These are phyloP conservation scores for Hydrozoanthus tunicans DNA, from an alignment of 64 coral and sea anemone species.

Conservation along the genomic window DNA sequence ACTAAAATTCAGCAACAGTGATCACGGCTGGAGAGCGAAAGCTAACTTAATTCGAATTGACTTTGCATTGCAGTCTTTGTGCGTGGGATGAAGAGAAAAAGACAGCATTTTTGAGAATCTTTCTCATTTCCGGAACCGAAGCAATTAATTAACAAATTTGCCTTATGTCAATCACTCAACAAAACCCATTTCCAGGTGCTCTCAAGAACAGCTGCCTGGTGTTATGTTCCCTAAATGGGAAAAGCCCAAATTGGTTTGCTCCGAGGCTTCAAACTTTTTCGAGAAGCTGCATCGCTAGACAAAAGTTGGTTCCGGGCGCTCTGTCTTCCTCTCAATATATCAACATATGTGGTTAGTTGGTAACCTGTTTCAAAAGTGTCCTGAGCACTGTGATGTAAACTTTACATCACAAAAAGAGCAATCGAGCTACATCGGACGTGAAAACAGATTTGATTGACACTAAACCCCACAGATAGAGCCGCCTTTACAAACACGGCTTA, in stretches of 20 bases:
- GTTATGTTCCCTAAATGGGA: conserved; percentile 74
- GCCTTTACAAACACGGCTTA: conserved; percentile 91
- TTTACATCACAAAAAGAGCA: conserved; percentile 85
- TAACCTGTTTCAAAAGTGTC: conserved; percentile 33
- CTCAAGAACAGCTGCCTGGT: conserved; percentile 82
- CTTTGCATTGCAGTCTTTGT: conserved; percentile 55
- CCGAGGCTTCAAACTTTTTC: conserved; percentile 15
- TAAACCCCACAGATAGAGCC: conserved; percentile 60
- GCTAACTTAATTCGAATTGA: conserved; percentile 51
- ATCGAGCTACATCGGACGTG: conserved; percentile 68
- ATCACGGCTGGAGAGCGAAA: conserved; percentile 24
- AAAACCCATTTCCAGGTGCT: conserved; percentile 97
- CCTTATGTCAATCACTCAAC: conserved; percentile 97
- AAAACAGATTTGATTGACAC: conserved; percentile 60
- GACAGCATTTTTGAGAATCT: conserved; percentile 90
- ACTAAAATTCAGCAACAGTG: conserved; percentile 40
- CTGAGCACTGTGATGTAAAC: conserved; percentile 36
- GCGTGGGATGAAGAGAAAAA: conserved; percentile 82
- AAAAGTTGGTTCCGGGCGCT: not conserved
- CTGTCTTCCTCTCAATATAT: not conserved
- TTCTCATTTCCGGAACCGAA: conserved; percentile 99
- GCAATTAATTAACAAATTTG: conserved; percentile 99
- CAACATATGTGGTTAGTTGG: conserved; percentile 3
- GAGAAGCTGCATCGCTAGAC: not conserved
- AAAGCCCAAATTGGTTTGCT: conserved; percentile 49